phyloP scores from a whole-genome alignment of 2,113 vertebrate genomes.

The Urocynchramus pylzowi region DNA sequence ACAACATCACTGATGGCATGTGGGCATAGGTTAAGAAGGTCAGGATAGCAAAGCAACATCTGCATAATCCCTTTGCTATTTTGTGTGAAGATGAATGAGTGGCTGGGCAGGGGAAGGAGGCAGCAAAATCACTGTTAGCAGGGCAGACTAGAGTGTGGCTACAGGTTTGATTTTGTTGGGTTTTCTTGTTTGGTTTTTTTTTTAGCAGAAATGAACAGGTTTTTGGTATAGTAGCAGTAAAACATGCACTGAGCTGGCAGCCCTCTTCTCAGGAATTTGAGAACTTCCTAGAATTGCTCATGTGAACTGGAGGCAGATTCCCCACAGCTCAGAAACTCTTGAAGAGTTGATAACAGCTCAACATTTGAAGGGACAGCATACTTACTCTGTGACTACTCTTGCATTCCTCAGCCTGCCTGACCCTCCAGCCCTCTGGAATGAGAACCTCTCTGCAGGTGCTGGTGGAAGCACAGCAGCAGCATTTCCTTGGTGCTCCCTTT shows the following conservation, averaged over 20 bases:
- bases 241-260: background rate
- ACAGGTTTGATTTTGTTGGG: background rate
- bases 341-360: background rate
- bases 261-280: background rate
- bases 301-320: background rate
- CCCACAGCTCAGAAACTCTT: background rate
- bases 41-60: conserved; percentile 51
- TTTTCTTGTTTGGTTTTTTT: background rate
- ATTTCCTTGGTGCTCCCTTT: background rate
- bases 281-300: background rate
- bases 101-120: background rate
- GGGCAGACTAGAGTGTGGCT: background rate
- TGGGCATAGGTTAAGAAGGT: conserved; percentile 57
- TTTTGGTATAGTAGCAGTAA: background rate
- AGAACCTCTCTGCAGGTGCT: background rate
- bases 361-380: background rate
- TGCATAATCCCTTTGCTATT: conserved; percentile 39
- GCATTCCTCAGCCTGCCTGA: background rate
- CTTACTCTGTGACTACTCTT: background rate
- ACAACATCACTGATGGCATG: background rate
- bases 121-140: background rate
- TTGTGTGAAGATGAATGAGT: conserved; percentile 44
- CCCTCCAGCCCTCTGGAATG: background rate
- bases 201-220: background rate
- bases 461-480: background rate